phyloP scores from a whole-genome alignment of 1,140 invertebrate species.

The Drosophila lowei region DNA sequence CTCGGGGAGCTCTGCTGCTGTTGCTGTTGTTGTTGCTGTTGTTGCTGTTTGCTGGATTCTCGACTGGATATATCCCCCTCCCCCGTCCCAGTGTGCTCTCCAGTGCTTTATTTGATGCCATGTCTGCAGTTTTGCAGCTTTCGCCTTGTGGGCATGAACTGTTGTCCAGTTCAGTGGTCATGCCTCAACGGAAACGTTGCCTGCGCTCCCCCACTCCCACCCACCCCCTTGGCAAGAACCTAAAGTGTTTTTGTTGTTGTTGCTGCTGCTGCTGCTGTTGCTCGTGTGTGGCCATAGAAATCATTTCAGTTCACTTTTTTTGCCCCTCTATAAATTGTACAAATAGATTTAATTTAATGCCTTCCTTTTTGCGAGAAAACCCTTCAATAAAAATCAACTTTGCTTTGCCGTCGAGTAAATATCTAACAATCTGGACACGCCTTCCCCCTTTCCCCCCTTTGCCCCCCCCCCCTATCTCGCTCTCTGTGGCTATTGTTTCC shows the following conservation, averaged over 20 bases:
- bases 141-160: conserved; percentile 23
- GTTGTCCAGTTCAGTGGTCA: conserved; percentile 73
- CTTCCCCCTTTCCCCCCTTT: conserved; percentile 1
- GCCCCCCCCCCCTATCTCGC: neutral
- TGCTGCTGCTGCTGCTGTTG: neutral
- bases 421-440: conserved; percentile 24
- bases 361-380: conserved; percentile 11
- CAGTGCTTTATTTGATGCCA: conserved; percentile 70
- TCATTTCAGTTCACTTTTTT: conserved; percentile 69
- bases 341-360: conserved; percentile 78
- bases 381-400: conserved; percentile 73
- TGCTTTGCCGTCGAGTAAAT: conserved; percentile 36
- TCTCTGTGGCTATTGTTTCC: conserved; percentile 59
- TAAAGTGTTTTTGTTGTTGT: conserved; percentile 16
- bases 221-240: neutral
- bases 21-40: too few relatives aligned
- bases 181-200: conserved; percentile 50
- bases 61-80: conserved; percentile 1
- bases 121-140: conserved; percentile 70
- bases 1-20: neutral
- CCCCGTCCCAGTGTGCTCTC: neutral
- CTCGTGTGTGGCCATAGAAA: conserved; percentile 42
- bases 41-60: neutral
- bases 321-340: conserved; percentile 63
- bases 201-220: too few relatives aligned